Evolutionary conservation across 2,888 invertebrate species (phyloP).

Genomic region (Frankliniella fusca): DNA sequence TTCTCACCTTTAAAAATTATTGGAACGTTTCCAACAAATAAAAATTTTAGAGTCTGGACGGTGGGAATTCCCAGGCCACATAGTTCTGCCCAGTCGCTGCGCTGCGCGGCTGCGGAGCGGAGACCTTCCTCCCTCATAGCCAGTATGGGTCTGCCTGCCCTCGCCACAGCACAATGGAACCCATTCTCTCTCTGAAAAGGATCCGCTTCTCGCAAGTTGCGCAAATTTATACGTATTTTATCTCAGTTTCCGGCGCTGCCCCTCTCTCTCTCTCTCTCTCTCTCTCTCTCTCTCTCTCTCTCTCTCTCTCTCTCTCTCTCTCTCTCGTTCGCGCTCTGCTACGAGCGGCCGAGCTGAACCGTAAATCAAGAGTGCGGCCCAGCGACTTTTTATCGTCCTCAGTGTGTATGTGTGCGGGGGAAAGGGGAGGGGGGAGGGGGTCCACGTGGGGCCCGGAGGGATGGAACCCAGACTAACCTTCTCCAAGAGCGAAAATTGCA

Average conservation of each 20-base stretch:
- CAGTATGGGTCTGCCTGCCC: background rate
- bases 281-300: background rate
- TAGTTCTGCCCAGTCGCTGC: background rate
- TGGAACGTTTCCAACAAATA: too few relatives aligned
- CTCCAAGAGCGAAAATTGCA: too few relatives aligned
- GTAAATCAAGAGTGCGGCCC: background rate
- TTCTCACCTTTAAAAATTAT: too few relatives aligned
- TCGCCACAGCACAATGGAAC: background rate
- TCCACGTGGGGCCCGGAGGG: too few relatives aligned
- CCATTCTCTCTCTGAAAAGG: slow-evolving; percentile 16
- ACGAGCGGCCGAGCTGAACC: background rate
- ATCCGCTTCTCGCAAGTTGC: slow-evolving; percentile 24
- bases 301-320: background rate
- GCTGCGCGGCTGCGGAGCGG: background rate
- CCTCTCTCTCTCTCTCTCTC: background rate
- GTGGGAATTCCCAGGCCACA: too few relatives aligned
- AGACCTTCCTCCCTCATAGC: background rate
- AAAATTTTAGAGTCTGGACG: too few relatives aligned
- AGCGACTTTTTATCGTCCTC: background rate
- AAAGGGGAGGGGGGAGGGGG: background rate
- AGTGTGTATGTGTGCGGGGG: background rate
- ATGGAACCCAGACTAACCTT: too few relatives aligned
- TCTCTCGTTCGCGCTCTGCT: too few relatives aligned
- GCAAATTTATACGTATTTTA: slow-evolving; percentile 27
- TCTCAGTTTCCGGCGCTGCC: background rate